Base-by-base conservation (phyloP, 2,888 invertebrate genomes). In the Scrobipalpa costella region DNA sequence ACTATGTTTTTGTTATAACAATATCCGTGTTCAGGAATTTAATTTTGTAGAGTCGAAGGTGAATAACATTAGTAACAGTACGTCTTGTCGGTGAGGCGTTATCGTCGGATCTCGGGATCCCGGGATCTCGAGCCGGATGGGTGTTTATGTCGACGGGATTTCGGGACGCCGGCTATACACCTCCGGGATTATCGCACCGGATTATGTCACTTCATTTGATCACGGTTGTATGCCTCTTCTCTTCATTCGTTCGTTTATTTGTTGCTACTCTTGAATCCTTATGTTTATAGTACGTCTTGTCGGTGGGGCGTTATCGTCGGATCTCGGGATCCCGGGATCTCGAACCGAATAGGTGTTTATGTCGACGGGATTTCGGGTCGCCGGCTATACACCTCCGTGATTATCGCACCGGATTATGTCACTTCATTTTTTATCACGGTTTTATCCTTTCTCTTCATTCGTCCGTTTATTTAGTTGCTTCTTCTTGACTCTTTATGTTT, bases 131-230 rank as follows among this genome's bases (percentile, higher is more conserved):
- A n/a, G 59, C 33, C 11, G 21, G 52, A 21, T 27, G 21, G 11
- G 59, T 47, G 47, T 44, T 47, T 47, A 57, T 36, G 58, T 58
- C 7, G 38, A 27, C 27, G 47, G 47, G 59, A 47, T 47, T 47
- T 60, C 15, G 27, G 59, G 59, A 60, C 47, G 27, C 40, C 19
- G 15, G 58, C 15, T 13, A 40, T 7, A 38, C 58, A 58, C 58
- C 57, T 58, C 0, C 19, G 40, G 21, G 58, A 58, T 58, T 58
- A 58, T 36, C 58, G 11, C 13, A 8, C 15, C 13, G 17, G 57
- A 57, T 57, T 34, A 57, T 57, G 57, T 36, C 17, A 33, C 57
- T 57, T 57, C 15, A 34, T 57, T 57, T 57, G 17, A 57, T 57
- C 34, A 13, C 27, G n/a, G n/a, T n/a, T n/a, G n/a, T n/a, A n/a